Conservation (phyloP, 2,113 vertebrate species). For the Myocastor coypus region DNA sequence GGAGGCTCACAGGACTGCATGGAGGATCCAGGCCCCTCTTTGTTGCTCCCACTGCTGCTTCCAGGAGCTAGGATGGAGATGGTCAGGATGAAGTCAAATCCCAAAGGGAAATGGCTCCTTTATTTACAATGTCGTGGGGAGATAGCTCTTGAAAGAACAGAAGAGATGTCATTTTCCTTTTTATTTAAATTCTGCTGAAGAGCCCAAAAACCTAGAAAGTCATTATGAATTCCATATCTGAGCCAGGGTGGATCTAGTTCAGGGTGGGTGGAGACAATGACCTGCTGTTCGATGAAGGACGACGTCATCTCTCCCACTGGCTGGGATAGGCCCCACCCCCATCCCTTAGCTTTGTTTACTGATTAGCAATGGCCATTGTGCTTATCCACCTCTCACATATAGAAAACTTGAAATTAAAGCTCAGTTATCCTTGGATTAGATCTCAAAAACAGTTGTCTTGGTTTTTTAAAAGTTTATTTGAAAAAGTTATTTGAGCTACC, state of each 20-base stretch:
- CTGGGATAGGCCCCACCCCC: not conserved
- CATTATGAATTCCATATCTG: not conserved
- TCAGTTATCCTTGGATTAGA: not conserved
- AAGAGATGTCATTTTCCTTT: constrained; percentile 22
- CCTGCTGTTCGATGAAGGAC: not conserved
- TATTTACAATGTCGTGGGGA: not conserved
- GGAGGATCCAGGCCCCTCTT: not conserved
- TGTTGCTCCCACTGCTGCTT: not conserved
- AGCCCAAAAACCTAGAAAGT: not conserved
- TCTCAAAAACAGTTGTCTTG: constrained; percentile 16
- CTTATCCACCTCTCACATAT: not conserved
- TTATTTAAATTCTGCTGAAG: constrained; percentile 40
- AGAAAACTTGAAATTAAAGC: not conserved
- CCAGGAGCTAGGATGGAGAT: accelerated
- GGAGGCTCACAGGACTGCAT: not conserved
- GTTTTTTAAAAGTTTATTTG: not conserved
- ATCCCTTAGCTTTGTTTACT: not conserved
- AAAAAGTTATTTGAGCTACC: constrained; percentile 28
- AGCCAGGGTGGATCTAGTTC: not conserved
- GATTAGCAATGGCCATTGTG: not conserved
- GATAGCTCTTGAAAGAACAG: not conserved
- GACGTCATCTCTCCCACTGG: not conserved
- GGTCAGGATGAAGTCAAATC: not conserved
- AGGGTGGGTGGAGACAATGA: not conserved
- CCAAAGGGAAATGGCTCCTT: not conserved